These are phyloP conservation scores for Drosophila kokeensis DNA, from an alignment of 2,888 invertebrate species.

Conservation along the genomic window DNA sequence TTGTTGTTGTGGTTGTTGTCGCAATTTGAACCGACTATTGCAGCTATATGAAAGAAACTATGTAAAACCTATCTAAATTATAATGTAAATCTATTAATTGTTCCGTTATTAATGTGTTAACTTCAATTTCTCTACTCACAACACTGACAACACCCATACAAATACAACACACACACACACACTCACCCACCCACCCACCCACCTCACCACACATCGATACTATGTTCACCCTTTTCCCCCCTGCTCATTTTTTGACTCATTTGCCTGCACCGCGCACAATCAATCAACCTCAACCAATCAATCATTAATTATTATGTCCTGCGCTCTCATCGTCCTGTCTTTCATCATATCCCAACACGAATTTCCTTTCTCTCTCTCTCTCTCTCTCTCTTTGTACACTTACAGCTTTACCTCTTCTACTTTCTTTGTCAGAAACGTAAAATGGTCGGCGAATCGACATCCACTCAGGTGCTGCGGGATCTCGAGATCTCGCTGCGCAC, in stretches of 20 bases:
- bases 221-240: constrained; percentile 19
- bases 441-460: constrained; percentile 98
- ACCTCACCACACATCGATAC: constrained; percentile 14
- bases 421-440: constrained; percentile 95
- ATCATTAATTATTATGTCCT: constrained; percentile 32
- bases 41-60: neutral
- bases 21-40: constrained; percentile 6
- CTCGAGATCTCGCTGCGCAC: constrained; percentile 99
- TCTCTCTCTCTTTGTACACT: constrained; percentile 75
- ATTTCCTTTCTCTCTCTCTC: constrained; percentile 26
- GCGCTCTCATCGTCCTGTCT: constrained; percentile 36
- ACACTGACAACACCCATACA: constrained; percentile 67
- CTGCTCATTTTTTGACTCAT: constrained; percentile 21
- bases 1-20: constrained; percentile 15
- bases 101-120: constrained; percentile 77
- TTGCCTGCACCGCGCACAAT: constrained; percentile 42
- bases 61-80: constrained; percentile 24
- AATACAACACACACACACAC: constrained; percentile 42
- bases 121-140: constrained; percentile 79
- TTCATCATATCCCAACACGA: constrained; percentile 26
- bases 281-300: constrained; percentile 24
- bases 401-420: constrained; percentile 85
- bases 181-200: neutral
- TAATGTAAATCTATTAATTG: constrained; percentile 51
- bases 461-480: constrained; percentile 98